Evolutionary conservation across 1,140 invertebrate genomes (phyloP).

Genomic region (Bombus pascuorum): DNA sequence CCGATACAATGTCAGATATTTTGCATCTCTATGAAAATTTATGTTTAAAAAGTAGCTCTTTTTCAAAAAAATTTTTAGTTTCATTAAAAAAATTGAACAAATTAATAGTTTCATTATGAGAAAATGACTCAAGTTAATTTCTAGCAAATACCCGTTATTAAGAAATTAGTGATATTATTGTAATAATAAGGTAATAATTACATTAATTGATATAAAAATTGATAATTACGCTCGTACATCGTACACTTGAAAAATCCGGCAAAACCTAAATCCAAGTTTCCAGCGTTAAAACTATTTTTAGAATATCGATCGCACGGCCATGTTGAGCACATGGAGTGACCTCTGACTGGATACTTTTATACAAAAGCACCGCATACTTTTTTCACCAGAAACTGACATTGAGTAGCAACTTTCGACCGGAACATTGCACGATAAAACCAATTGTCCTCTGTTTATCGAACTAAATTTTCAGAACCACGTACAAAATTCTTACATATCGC

Average conservation of each 20-base stretch:
- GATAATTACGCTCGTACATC: neutral
- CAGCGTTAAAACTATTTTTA: constrained; percentile 66
- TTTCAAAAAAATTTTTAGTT: too few relatives aligned
- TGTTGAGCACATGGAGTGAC: constrained; percentile 49
- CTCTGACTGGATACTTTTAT: constrained; percentile 51
- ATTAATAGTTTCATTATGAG: neutral
- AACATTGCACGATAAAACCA: neutral
- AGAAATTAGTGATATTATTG: neutral
- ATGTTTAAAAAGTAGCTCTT: too few relatives aligned
- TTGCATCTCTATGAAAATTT: too few relatives aligned
- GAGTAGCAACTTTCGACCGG: neutral
- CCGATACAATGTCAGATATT: too few relatives aligned
- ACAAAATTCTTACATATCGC: neutral
- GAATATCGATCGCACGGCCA: constrained; percentile 64
- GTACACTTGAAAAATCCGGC: constrained; percentile 5
- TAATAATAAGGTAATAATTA: neutral
- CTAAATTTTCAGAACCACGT: neutral
- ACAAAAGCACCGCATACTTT: constrained; percentile 17
- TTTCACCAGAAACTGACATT: neutral
- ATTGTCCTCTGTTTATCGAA: neutral
- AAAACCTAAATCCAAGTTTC: constrained; percentile 41
- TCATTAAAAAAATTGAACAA: neutral
- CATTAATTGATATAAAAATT: neutral
- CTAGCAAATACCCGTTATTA: neutral
- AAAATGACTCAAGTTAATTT: neutral